Evolutionary conservation across 2,113 vertebrate genomes (phyloP).

Genomic region (Urocolius indicus): DNA sequence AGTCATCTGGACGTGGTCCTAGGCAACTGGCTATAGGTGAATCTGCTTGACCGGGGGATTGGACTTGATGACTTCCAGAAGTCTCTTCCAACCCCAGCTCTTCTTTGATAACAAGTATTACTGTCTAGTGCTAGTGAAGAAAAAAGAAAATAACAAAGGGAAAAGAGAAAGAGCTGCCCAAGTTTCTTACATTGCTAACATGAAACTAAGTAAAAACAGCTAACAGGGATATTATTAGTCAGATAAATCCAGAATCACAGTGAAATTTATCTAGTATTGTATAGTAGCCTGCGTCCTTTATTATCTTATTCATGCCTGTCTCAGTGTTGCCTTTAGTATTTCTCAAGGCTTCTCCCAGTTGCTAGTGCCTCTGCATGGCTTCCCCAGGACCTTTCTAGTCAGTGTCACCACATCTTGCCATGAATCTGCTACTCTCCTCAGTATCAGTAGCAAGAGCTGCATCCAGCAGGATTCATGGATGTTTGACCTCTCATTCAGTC

Average conservation of each 20-base stretch:
- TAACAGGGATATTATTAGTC: neutral
- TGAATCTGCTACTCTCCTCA: neutral
- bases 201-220: neutral
- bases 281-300: neutral
- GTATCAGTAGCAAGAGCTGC: neutral
- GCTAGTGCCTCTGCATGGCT: neutral
- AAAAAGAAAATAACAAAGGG: neutral
- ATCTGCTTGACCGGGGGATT: neutral
- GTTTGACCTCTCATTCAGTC: neutral
- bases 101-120: neutral
- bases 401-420: neutral
- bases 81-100: neutral
- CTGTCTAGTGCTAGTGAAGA: neutral
- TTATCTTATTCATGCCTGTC: neutral
- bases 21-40: neutral
- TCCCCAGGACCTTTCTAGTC: neutral
- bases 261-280: neutral
- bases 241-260: neutral
- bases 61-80: neutral
- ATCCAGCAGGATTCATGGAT: neutral
- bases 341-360: neutral
- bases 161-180: neutral
- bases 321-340: neutral
- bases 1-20: neutral
- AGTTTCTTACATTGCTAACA: neutral